Conservation (phyloP, 2,888 invertebrate species). For the Plebejus melissa region DNA sequence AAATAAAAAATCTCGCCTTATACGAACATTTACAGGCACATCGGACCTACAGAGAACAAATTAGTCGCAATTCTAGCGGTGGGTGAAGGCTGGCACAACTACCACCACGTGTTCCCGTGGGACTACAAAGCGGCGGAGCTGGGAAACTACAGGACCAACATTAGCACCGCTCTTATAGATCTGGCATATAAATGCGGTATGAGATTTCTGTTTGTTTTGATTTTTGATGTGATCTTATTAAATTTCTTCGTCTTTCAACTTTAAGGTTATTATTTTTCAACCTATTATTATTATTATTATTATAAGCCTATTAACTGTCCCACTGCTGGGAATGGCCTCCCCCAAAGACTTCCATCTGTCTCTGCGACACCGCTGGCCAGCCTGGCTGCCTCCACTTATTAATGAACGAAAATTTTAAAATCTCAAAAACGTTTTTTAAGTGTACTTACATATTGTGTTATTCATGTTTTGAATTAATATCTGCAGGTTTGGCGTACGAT, state of each 20-base stretch:
- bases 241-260: too few species aligned
- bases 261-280: not conserved
- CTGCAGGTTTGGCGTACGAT: constrained; percentile 89
- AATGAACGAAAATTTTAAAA: not conserved
- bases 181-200: constrained; percentile 84
- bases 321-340: too few species aligned
- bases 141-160: constrained; percentile 81
- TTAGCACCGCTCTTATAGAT: constrained; percentile 82
- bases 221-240: not conserved
- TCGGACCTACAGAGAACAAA: constrained; percentile 84
- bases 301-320: too few species aligned
- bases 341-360: too few species aligned
- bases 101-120: constrained; percentile 93
- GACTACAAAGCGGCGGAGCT: constrained; percentile 87
- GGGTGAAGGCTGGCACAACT: constrained; percentile 93
- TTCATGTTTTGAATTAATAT: not conserved
- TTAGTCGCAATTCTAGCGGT: constrained; percentile 82
- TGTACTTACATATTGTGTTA: too few species aligned
- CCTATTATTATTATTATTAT: not conserved
- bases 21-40: constrained; percentile 62
- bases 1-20: not conserved
- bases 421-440: too few species aligned
- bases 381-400: not conserved
- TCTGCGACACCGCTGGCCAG: too few species aligned
- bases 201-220: not conserved